Conservation (phyloP, 2,888 invertebrate genomes). For the Palloptera scutellata region DNA sequence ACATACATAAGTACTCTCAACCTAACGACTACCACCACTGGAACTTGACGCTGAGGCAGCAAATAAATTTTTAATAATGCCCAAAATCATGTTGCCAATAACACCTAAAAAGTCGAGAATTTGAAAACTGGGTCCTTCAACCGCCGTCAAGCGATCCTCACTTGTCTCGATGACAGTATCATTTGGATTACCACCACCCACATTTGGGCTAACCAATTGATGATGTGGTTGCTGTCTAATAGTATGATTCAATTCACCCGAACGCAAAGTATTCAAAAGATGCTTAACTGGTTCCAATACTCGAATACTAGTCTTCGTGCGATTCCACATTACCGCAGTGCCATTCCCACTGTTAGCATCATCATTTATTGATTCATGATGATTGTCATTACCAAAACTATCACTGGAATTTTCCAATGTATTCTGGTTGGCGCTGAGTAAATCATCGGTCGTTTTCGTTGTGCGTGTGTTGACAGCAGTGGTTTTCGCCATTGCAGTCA, state of each 20-base stretch:
- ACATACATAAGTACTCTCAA: not conserved
- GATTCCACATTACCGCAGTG: constrained; percentile 45
- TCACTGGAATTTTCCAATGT: constrained; percentile 46
- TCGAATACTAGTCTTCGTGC: constrained; percentile 54
- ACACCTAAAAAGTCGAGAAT: constrained; percentile 56
- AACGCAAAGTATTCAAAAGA: constrained; percentile 55
- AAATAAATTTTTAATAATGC: constrained; percentile 55
- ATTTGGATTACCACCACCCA: constrained; percentile 39
- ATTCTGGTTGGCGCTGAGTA: constrained; percentile 41
- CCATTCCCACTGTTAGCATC: constrained; percentile 25
- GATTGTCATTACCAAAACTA: constrained; percentile 43
- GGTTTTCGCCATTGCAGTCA: not conserved
- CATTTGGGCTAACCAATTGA: constrained; percentile 41
- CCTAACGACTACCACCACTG: constrained; percentile 10
- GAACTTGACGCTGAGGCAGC: constrained; percentile 46
- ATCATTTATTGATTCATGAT: constrained; percentile 45
- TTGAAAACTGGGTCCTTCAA: constrained; percentile 54
- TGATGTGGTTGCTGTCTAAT: constrained; percentile 45
- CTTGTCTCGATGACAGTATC: constrained; percentile 57
- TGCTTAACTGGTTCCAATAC: constrained; percentile 59
- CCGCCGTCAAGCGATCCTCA: constrained; percentile 57
- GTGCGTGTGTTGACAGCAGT: constrained; percentile 8
- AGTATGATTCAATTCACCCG: constrained; percentile 53
- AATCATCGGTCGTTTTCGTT: constrained; percentile 49
- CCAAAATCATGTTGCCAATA: constrained; percentile 51